A percentile compares a stretch with the other conserved stretches of the same genome.
Evolutionary conservation across 2,113 vertebrate genomes (phyloP).

Genomic region (Triplophysa tibetana): DNA sequence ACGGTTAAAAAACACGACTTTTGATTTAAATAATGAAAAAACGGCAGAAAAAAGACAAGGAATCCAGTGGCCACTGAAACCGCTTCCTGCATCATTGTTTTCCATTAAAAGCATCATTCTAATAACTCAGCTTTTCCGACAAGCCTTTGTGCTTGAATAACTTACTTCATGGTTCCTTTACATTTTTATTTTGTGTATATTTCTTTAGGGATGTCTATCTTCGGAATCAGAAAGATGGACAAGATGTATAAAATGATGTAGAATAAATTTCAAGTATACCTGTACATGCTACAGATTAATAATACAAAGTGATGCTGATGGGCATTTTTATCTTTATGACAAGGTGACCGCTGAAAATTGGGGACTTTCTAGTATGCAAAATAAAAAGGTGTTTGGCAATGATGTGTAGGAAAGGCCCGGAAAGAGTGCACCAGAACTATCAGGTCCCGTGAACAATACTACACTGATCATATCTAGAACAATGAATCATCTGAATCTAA

Average conservation of each 20-base stretch:
- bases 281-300: slow-evolving; percentile 61
- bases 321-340: slow-evolving; percentile 44
- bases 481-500: neutral
- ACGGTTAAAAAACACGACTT: neutral
- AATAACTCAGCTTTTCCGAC: slow-evolving; percentile 65
- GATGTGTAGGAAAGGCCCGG: too few relatives aligned
- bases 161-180: slow-evolving; percentile 41
- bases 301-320: slow-evolving; percentile 65
- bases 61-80: slow-evolving; percentile 44
- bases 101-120: slow-evolving; percentile 61
- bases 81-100: slow-evolving; percentile 50
- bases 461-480: neutral
- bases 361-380: neutral
- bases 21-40: neutral
- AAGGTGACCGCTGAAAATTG: neutral
- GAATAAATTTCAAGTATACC: slow-evolving; percentile 48
- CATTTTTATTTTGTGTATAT: slow-evolving; percentile 64
- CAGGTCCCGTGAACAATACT: neutral
- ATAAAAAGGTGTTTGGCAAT: neutral
- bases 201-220: slow-evolving; percentile 52
- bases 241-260: slow-evolving; percentile 51
- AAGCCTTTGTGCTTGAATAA: slow-evolving; percentile 57
- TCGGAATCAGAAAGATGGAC: slow-evolving; percentile 62
- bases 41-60: neutral
- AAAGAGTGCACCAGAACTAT: neutral